Conservation (phyloP, 2,113 vertebrate genomes). For the Syngnathus typhle region DNA sequence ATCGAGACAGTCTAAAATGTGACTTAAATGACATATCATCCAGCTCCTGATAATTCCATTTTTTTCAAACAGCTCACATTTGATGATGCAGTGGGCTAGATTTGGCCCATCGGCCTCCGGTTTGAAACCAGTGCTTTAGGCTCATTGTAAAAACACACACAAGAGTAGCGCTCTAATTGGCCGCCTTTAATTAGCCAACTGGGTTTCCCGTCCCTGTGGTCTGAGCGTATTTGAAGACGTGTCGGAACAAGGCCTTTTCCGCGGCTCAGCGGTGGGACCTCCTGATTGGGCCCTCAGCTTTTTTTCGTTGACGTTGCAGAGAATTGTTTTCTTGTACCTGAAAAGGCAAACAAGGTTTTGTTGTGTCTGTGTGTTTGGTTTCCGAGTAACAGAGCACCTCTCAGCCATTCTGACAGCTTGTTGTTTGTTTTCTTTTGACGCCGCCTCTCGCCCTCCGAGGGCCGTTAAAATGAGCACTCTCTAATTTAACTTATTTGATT, state of each 20-base stretch:
- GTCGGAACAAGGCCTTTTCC: constrained; percentile 16
- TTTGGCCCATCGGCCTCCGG: not conserved
- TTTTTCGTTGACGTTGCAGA: constrained; percentile 13
- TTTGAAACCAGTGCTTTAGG: not conserved
- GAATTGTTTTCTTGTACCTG: constrained; percentile 20
- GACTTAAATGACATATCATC: not conserved
- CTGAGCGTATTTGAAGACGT: constrained; percentile 11
- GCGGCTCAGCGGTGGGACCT: constrained; percentile 20
- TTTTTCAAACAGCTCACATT: not conserved
- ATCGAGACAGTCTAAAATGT: too few relatives aligned
- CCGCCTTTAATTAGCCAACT: constrained; percentile 51
- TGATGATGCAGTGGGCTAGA: not conserved
- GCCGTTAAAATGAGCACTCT: constrained; percentile 11
- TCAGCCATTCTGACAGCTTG: constrained; percentile 7
- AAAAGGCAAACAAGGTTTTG: constrained; percentile 4
- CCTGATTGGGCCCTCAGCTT: constrained; percentile 55
- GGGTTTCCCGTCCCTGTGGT: constrained; percentile 10
- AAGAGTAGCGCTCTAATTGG: not conserved
- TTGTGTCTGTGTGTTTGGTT: constrained; percentile 1
- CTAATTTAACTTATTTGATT: constrained; percentile 49
- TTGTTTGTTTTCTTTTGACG: constrained; percentile 29
- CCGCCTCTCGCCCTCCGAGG: constrained; percentile 10
- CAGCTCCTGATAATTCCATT: not conserved
- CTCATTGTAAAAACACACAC: not conserved
- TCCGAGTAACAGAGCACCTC: constrained; percentile 23